Base-by-base conservation (phyloP, 2,888 invertebrate genomes). In the Polydrusus cervinus region DNA sequence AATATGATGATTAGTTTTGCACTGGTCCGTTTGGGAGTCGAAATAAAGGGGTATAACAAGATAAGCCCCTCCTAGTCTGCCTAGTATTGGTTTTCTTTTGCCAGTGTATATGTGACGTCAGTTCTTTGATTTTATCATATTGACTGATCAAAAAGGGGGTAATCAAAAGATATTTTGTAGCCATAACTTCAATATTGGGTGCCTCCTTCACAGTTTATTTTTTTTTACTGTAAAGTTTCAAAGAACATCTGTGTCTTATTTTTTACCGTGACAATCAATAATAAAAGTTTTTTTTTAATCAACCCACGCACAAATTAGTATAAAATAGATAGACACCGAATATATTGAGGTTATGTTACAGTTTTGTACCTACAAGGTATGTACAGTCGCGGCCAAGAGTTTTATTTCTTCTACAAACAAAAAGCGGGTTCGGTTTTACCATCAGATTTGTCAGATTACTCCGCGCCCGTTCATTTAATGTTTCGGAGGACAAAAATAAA, bases 61-160 rank as follows among this genome's bases (percentile, higher is more conserved):
- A 5, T 30, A 7, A 30, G 30, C 30, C 7, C 30, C n/a, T n/a
- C n/a, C n/a, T n/a, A n/a, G n/a, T n/a, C n/a, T n/a, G n/a, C n/a
- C n/a, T n/a, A n/a, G n/a, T n/a, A n/a, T n/a, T n/a, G n/a, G n/a
- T n/a, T 25, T 25, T 25, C 5, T 25, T 34, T 8, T 3, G 34
- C 34, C 9, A 34, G 34, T 7, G 10, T 10, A 34, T 7, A 8
- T 10, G 34, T 7, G 6, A 34, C 34, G 5, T 9, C 34, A 7
- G 7, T 34, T 34, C 34, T 34, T 34, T 34, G 34, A 34, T 34
- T 34, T 34, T 34, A 34, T 34, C 34, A 34, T 34, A 18, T 66
- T 40, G 66, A 67, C 67, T 67, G 53, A 55, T 55, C 55, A 25
- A 40, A 14, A 11, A 55, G 9, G 9, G 57, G 57, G 57, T 9